Conservation (phyloP, 2,113 vertebrate genomes). For the Theropithecus gelada region DNA sequence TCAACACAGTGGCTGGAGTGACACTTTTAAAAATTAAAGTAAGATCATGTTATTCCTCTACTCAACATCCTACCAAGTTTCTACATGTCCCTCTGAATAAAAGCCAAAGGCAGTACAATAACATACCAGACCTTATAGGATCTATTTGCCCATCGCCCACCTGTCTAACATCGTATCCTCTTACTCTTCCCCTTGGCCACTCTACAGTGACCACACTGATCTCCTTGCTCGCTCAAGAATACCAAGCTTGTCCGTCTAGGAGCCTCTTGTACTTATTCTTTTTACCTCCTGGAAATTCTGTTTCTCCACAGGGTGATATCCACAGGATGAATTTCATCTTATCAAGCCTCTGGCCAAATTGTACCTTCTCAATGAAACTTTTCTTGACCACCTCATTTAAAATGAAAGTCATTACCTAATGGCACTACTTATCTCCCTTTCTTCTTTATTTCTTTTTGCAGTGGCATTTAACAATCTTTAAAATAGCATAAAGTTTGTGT, state of each 20-base stretch:
- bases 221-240: not conserved
- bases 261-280: not conserved
- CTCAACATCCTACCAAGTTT: not conserved
- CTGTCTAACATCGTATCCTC: accelerated
- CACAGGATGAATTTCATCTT: not conserved
- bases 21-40: constrained; percentile 54
- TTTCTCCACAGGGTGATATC: not conserved
- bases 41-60: not conserved
- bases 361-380: not conserved
- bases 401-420: not conserved
- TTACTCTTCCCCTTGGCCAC: not conserved
- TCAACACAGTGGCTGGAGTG: not conserved
- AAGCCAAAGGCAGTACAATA: not conserved
- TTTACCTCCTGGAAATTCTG: not conserved
- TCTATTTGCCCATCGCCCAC: accelerated
- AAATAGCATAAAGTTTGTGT: not conserved
- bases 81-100: not conserved
- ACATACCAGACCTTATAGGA: not conserved
- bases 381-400: not conserved
- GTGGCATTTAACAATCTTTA: not conserved
- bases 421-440: not conserved
- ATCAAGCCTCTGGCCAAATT: not conserved
- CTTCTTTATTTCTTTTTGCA: not conserved
- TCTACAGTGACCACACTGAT: not conserved
- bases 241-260: not conserved